These are phyloP conservation scores for Noctua comes DNA, from an alignment of 2,888 invertebrate species.

Conservation along the genomic window DNA sequence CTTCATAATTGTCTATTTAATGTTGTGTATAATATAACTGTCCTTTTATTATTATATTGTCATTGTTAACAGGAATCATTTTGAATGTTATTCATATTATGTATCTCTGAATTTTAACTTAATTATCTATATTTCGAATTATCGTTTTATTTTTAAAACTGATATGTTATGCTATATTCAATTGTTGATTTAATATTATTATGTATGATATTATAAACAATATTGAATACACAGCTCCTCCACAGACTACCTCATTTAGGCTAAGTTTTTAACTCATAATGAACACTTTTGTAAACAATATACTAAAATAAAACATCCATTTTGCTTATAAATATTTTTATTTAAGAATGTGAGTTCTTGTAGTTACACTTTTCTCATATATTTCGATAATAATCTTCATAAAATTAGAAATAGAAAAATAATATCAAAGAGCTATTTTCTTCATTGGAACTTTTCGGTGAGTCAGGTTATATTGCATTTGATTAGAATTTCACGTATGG, in stretches of 20 bases:
- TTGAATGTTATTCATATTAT: not conserved
- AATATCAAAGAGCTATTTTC: slow-evolving; percentile 89
- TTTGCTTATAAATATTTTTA: slow-evolving; percentile 89
- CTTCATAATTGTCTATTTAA: slow-evolving; percentile 42
- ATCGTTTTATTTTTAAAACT: slow-evolving; percentile 2
- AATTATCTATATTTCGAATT: not conserved
- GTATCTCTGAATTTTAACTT: not conserved
- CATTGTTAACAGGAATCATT: slow-evolving; percentile 9
- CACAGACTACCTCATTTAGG: slow-evolving; percentile 59
- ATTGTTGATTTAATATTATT: not conserved
- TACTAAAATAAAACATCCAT: slow-evolving; percentile 79
- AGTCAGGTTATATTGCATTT: slow-evolving; percentile 78
- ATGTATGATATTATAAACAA: not conserved
- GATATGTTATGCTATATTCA: not conserved
- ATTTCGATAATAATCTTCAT: slow-evolving; percentile 87
- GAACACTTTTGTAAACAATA: slow-evolving; percentile 53
- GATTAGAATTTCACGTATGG: slow-evolving; percentile 71
- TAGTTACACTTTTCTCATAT: slow-evolving; percentile 88
- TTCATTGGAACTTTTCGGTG: slow-evolving; percentile 86
- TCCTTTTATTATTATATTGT: slow-evolving; percentile 14
- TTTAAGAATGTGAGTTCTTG: slow-evolving; percentile 88
- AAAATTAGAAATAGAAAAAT: slow-evolving; percentile 91
- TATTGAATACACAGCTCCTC: slow-evolving; percentile 32
- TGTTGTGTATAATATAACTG: slow-evolving; percentile 33
- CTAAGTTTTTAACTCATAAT: slow-evolving; percentile 43